Evolutionary conservation across 2,888 invertebrate species (phyloP).

Genomic region (Conomelus anceps): DNA sequence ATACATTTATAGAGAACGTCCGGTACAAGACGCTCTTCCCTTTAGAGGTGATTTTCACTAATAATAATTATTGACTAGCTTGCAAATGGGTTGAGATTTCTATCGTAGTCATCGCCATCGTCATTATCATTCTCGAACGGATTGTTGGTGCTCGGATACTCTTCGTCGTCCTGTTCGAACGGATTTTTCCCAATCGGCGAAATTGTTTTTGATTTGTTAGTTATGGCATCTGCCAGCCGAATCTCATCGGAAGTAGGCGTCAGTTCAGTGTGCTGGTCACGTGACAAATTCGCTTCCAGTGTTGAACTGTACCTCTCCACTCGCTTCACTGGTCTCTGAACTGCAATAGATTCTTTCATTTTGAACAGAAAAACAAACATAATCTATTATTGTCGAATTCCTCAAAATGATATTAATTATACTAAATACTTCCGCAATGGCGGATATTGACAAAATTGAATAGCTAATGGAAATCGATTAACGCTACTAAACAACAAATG

Average conservation of each 20-base stretch:
- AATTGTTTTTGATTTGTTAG: background rate
- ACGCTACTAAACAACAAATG: too few relatives aligned
- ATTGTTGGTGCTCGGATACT: constrained; percentile 21
- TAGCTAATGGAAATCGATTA: too few relatives aligned
- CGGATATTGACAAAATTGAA: too few relatives aligned
- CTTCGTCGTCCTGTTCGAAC: constrained; percentile 30
- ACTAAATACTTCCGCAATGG: too few relatives aligned
- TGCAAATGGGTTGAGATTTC: constrained; percentile 64
- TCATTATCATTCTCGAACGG: constrained; percentile 32
- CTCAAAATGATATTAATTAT: too few relatives aligned
- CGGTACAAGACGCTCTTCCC: background rate
- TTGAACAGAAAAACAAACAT: too few relatives aligned
- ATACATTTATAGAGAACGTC: too few relatives aligned
- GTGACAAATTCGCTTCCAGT: background rate
- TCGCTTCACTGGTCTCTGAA: background rate
- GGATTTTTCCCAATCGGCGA: constrained; percentile 28
- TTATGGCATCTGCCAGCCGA: constrained; percentile 3
- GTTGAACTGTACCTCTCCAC: background rate
- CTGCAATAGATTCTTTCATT: background rate
- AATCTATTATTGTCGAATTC: too few relatives aligned
- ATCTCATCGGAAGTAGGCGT: constrained; percentile 13
- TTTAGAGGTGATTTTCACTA: background rate
- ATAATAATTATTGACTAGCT: background rate
- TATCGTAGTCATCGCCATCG: constrained; percentile 58
- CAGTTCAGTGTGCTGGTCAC: background rate